These are phyloP conservation scores for Serripes groenlandicus DNA, from an alignment of 2,888 invertebrate genomes.

Conservation along the genomic window DNA sequence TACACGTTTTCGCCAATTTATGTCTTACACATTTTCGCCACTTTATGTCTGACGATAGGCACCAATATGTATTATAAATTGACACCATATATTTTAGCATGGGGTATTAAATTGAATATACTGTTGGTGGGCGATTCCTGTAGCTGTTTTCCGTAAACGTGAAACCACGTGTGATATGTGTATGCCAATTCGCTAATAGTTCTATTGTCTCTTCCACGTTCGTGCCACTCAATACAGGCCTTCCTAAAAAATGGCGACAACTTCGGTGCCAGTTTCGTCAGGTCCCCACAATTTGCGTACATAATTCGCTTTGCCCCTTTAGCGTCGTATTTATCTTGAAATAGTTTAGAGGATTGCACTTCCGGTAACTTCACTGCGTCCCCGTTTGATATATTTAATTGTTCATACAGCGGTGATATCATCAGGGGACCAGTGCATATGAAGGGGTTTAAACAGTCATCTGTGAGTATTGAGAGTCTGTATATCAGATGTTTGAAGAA, in stretches of 20 bases:
- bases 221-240: neutral
- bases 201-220: neutral
- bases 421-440: conserved; percentile 5
- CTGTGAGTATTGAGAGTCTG: neutral
- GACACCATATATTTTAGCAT: conserved; percentile 7
- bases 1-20: neutral
- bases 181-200: neutral
- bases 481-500: conserved; percentile 11
- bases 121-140: neutral
- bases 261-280: neutral
- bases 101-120: conserved; percentile 10
- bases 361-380: conserved; percentile 1
- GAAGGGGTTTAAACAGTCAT: conserved; percentile 3
- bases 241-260: neutral
- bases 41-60: no score
- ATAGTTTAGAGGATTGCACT: conserved; percentile 6
- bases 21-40: neutral
- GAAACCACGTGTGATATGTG: conserved; percentile 8
- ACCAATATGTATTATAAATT: no score
- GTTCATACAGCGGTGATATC: conserved; percentile 1
- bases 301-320: neutral
- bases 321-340: conserved; percentile 1
- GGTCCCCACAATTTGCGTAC: neutral
- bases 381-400: conserved; percentile 4
- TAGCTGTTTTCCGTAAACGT: neutral